Evolutionary conservation across 2,797 vertebrate genomes (phyloP).

Genomic region (Ptychobarbus kaznakovi): DNA sequence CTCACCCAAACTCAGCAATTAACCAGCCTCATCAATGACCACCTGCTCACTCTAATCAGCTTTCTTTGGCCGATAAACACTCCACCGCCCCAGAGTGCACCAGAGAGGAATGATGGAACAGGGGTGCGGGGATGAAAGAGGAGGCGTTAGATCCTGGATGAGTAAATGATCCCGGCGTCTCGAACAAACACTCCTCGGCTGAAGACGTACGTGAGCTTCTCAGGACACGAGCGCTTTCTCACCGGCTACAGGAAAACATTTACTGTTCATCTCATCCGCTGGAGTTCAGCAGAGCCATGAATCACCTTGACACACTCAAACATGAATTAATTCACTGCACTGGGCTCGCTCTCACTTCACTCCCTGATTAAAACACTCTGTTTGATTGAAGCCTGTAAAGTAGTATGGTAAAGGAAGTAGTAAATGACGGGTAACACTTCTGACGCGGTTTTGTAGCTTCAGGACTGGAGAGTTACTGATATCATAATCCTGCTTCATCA

Average conservation of each 20-base stretch:
- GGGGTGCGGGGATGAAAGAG: not conserved
- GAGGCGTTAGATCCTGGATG: slow-evolving; percentile 60
- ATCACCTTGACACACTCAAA: slow-evolving; percentile 52
- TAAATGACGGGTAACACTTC: not conserved
- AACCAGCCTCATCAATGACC: slow-evolving; percentile 73
- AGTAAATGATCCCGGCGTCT: slow-evolving; percentile 63
- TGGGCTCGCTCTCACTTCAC: not conserved
- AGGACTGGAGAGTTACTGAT: not conserved
- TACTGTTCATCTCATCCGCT: slow-evolving; percentile 49
- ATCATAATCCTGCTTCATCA: slow-evolving; percentile 13
- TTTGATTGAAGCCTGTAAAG: slow-evolving; percentile 24
- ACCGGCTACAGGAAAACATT: slow-evolving; percentile 45
- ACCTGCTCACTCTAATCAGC: slow-evolving; percentile 77
- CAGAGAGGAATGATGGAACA: not conserved
- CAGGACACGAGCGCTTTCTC: slow-evolving; percentile 2
- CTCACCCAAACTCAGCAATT: slow-evolving; percentile 66
- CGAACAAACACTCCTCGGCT: slow-evolving; percentile 44
- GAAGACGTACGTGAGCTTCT: not conserved
- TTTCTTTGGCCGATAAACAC: slow-evolving; percentile 73
- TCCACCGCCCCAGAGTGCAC: slow-evolving; percentile 69
- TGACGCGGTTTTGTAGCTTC: slow-evolving; percentile 1
- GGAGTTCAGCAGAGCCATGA: slow-evolving; percentile 32
- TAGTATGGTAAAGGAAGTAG: slow-evolving; percentile 29
- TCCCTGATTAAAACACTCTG: slow-evolving; percentile 41
- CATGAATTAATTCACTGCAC: slow-evolving; percentile 12